Evolutionary conservation across 2,797 vertebrate genomes (phyloP).

Genomic region (Gymnopithys bicolor): DNA sequence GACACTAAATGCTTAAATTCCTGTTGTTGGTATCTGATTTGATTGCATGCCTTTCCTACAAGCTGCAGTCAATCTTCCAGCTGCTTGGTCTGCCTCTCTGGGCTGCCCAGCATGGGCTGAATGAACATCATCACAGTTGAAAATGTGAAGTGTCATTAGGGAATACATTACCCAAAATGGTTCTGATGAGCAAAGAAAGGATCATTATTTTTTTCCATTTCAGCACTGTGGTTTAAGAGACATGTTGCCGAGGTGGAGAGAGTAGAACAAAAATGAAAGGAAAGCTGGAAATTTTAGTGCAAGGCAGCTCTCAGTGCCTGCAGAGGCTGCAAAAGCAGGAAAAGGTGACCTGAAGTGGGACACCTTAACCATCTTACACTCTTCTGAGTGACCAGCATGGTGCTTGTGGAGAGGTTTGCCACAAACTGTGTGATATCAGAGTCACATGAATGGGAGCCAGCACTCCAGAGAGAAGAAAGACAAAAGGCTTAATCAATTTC

Average conservation of each 20-base stretch:
- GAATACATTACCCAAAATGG: neutral
- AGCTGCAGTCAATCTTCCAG: neutral
- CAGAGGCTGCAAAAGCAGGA: neutral
- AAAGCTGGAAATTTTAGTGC: neutral
- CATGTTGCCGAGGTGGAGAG: neutral
- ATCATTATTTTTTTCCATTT: neutral
- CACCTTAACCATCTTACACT: neutral
- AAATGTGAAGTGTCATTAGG: neutral
- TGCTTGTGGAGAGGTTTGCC: neutral
- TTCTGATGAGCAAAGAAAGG: neutral
- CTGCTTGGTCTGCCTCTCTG: neutral
- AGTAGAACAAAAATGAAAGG: neutral
- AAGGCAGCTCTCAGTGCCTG: neutral
- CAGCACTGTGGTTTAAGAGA: neutral
- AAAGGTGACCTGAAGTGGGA: neutral
- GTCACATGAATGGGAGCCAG: neutral
- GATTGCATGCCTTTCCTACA: neutral
- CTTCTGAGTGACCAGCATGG: neutral
- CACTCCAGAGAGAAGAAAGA: neutral
- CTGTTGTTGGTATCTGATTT: neutral
- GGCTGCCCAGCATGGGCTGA: neutral
- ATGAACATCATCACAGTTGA: accelerated
- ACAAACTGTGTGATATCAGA: neutral
- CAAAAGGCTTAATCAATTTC: neutral
- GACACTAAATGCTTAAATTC: neutral